Evolutionary conservation across 2,797 vertebrate species (phyloP), one percentile per base, ranked within the genome.

Genomic region (Acrossocheilus fasciatus): DNA sequence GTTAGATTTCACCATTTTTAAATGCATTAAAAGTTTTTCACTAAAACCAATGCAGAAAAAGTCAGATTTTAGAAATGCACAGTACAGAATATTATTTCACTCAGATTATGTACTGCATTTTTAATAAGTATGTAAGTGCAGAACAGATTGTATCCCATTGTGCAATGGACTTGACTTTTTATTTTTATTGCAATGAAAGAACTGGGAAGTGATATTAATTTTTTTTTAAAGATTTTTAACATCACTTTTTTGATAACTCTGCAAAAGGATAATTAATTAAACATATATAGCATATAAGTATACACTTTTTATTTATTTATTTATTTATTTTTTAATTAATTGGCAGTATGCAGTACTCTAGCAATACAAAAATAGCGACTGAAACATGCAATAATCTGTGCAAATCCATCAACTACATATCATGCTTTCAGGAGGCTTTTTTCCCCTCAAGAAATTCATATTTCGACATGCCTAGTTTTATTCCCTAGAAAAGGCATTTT

Each of bases 401-500:
- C 69, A 85, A 80, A 92, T 90, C 68, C 91, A 90, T 91, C 91
- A 87, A 91, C 89, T 92, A 72, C 73, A 81, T 92, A 88, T 91
- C 90, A 30, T 82, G 91, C 92, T 92, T 90, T 83, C 80, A 36
- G 64, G 5, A 9, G 6, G 6, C 64, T 91, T 87, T 87, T 91
- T 93, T 91, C 89, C 84, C 72, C 90, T 89, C 91, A 91, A 90
- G 83, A 89, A 90, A 88, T 93, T 94, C 68, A 91, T 93, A 92
- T 93, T 93, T 93, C 43, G 77, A 90, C 90, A 87, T 91, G 87
- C 91, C 89, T 88, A 88, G 90, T 91, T 91, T 93, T 87, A 75
- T 72, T 85, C 88, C 93, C 92, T 92, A 93, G 94, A 92, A 93
- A 84, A 91, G 92, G 93, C 91, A 93, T 88, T 91, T 88, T 90